Evolutionary conservation across 2,113 vertebrate species (phyloP).

Genomic region (Ameiurus melas): DNA sequence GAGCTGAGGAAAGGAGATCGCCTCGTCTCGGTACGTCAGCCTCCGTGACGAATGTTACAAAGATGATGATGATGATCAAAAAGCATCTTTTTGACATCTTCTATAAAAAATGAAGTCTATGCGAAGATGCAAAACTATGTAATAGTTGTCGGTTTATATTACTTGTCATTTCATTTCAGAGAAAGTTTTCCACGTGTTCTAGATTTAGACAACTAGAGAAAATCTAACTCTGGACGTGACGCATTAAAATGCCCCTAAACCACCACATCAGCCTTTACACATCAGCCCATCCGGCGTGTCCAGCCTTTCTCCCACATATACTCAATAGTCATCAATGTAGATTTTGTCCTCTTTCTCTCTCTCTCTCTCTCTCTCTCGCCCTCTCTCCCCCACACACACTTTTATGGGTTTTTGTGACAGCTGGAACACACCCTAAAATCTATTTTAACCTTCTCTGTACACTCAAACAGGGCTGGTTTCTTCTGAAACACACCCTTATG

Average conservation of each 20-base stretch:
- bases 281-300: not conserved
- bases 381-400: not conserved
- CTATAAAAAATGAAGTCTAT: not conserved
- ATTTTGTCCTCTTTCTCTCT: not conserved
- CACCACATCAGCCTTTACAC: not conserved
- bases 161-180: not conserved
- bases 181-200: not conserved
- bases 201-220: not conserved
- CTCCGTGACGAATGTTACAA: not conserved
- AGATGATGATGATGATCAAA: not conserved
- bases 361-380: not conserved
- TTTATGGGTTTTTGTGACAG: not conserved
- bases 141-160: not conserved
- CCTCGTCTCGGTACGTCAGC: conserved; percentile 84
- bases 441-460: not conserved
- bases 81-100: not conserved
- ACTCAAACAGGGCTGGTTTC: not conserved
- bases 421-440: not conserved
- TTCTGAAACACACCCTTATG: not conserved
- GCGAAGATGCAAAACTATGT: not conserved
- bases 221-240: not conserved
- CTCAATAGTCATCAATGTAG: not conserved
- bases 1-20: conserved; percentile 96
- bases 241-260: not conserved
- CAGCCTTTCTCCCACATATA: not conserved